Evolutionary conservation across 2,797 vertebrate species (phyloP).

Genomic region (Paramormyrops hopkinsi): DNA sequence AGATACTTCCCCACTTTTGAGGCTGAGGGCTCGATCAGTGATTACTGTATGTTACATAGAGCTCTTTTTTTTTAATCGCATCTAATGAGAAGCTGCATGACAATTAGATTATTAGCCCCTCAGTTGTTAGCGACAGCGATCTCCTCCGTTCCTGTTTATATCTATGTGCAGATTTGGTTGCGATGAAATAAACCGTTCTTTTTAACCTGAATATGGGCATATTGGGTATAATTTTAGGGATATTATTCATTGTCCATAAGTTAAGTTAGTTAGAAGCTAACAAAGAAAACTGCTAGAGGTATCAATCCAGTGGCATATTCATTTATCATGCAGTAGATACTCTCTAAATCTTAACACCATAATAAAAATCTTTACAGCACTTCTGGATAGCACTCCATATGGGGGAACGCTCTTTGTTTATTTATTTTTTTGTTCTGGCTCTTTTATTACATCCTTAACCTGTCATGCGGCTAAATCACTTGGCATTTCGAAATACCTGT

Average conservation of each 20-base stretch:
- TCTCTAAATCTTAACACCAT: conserved; percentile 3
- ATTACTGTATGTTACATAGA: background rate
- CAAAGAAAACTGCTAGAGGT: background rate
- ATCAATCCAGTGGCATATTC: background rate
- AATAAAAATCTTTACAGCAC: conserved; percentile 4
- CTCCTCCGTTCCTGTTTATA: background rate
- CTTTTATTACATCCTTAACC: conserved; percentile 17
- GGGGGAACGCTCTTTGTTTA: background rate
- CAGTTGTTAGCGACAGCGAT: background rate
- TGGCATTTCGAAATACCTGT: conserved; percentile 32
- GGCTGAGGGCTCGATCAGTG: background rate
- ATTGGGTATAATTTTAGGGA: background rate
- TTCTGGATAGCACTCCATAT: background rate
- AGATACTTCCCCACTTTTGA: background rate
- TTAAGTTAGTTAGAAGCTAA: background rate
- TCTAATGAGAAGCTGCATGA: background rate
- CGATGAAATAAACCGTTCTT: background rate
- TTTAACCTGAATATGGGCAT: background rate
- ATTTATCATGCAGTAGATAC: conserved; percentile 17
- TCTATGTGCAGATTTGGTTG: background rate
- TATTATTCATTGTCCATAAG: conserved; percentile 5
- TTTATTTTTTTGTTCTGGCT: background rate
- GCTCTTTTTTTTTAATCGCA: background rate
- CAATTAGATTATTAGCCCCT: background rate
- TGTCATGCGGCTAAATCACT: background rate